These are phyloP conservation scores for Coreoperca whiteheadi DNA, from an alignment of 2,113 vertebrate genomes.

Conservation along the genomic window DNA sequence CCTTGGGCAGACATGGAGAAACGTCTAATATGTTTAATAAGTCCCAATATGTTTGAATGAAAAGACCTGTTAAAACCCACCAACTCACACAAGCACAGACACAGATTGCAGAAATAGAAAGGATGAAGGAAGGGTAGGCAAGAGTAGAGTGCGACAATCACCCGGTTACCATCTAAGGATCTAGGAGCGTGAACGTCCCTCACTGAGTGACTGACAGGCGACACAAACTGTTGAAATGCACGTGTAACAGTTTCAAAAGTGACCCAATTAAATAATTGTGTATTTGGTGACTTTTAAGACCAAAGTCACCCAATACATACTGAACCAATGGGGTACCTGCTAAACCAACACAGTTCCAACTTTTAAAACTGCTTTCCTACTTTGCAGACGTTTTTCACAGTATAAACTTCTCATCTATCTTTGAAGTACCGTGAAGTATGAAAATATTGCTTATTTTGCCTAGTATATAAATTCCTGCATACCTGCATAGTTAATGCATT, in stretches of 20 bases:
- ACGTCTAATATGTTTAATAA: no score
- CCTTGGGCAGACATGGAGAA: not conserved
- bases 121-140: no score
- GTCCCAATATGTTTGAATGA: not conserved
- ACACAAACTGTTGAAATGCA: not conserved
- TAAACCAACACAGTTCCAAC: not conserved
- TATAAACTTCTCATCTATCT: not conserved
- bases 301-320: no score
- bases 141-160: no score
- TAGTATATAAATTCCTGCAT: slow-evolving; percentile 1
- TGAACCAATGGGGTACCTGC: not conserved
- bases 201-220: no score
- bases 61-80: no score
- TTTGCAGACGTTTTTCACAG: not conserved
- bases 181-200: no score
- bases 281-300: not conserved
- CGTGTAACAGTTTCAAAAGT: not conserved
- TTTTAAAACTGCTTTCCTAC: not conserved
- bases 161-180: no score
- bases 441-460: not conserved
- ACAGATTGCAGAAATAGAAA: no score
- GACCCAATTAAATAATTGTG: not conserved
- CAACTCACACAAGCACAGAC: no score
- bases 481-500: slow-evolving; percentile 18
- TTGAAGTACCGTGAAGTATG: not conserved